Evolutionary conservation across 1,140 invertebrate species (phyloP).

Genomic region (Pinna nobilis): DNA sequence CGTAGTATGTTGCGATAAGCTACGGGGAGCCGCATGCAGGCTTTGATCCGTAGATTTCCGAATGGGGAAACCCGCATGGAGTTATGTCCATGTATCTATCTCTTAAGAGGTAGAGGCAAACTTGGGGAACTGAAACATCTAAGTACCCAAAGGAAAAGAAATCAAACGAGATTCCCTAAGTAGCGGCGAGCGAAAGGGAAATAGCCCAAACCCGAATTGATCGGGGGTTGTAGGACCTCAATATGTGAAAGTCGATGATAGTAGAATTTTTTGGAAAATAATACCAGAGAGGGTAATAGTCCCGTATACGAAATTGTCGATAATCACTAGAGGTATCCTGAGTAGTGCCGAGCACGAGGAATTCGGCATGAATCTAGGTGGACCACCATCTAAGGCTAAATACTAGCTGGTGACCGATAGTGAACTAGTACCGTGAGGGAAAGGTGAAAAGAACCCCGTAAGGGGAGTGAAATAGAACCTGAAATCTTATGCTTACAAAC

Average conservation of each 20-base stretch:
- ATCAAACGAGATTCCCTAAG: neutral
- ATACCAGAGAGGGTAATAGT: conserved; percentile 3
- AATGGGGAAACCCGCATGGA: neutral
- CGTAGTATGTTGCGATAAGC: neutral
- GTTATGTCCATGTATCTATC: neutral
- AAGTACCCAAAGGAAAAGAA: conserved; percentile 17
- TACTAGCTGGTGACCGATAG: conserved; percentile 73
- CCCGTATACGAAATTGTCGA: neutral
- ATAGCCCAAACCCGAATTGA: neutral
- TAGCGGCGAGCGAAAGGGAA: conserved; percentile 19
- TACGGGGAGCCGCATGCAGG: neutral
- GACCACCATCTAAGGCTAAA: conserved; percentile 71
- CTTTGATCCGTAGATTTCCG: conserved; percentile 3
- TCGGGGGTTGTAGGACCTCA: neutral
- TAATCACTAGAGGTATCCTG: neutral
- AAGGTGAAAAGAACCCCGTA: conserved; percentile 68
- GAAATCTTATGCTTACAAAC: conserved; percentile 69
- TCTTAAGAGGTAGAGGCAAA: neutral
- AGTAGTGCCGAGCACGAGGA: conserved; percentile 69
- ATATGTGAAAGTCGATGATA: neutral
- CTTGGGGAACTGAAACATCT: conserved; percentile 21
- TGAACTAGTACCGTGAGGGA: conserved; percentile 66
- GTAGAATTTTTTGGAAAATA: neutral
- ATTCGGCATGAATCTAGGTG: conserved; percentile 64
- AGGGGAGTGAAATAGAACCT: conserved; percentile 70